phyloP scores from a whole-genome alignment of 2,797 vertebrate genomes.

The Gymnothorax javanicus region DNA sequence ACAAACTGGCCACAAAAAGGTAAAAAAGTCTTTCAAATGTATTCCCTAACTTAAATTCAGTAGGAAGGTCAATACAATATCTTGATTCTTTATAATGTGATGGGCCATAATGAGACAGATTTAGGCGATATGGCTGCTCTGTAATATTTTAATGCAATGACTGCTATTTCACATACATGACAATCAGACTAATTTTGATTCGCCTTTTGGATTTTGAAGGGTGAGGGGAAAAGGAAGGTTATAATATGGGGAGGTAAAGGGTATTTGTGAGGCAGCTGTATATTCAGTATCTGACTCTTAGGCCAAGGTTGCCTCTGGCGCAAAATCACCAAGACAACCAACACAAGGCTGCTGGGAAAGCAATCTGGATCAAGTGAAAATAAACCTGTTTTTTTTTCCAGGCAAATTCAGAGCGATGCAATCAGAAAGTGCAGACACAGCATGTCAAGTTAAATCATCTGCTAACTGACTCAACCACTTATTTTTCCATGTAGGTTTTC shows the following conservation, averaged over 20 bases:
- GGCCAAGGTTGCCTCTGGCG: not conserved
- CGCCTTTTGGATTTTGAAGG: not conserved
- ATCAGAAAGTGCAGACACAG: not conserved
- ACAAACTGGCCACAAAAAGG: not conserved
- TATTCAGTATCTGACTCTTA: not conserved
- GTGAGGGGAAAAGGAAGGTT: not conserved
- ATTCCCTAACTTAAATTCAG: not conserved
- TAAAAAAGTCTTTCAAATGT: not conserved
- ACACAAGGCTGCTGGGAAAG: slow-evolving; percentile 13
- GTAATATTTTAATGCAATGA: not conserved
- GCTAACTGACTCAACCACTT: not conserved
- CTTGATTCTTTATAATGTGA: not conserved
- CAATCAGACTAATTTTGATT: not conserved
- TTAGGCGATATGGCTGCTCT: not conserved
- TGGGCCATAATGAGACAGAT: not conserved
- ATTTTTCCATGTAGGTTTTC: slow-evolving; percentile 2
- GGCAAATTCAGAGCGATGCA: not conserved
- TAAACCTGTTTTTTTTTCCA: not conserved
- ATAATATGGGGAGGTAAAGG: not conserved
- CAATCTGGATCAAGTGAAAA: slow-evolving; percentile 18
- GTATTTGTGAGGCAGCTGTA: not conserved
- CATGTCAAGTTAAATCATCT: not conserved
- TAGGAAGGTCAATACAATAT: not conserved
- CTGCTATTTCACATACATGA: not conserved
- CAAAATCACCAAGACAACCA: not conserved